Evolutionary conservation across 2,888 invertebrate genomes (phyloP).

Genomic region (Hydroisotoma schaefferi): DNA sequence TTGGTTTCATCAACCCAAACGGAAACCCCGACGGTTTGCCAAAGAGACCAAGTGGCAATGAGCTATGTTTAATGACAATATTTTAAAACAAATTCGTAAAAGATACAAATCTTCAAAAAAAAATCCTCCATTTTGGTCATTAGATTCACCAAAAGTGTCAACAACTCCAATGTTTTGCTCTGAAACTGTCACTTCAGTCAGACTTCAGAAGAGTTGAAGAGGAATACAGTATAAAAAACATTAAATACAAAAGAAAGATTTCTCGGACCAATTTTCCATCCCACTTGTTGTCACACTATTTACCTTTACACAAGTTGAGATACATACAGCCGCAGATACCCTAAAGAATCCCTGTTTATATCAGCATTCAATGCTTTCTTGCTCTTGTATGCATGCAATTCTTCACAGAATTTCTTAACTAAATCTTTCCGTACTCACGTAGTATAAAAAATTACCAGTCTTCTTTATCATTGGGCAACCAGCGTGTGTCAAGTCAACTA

Average conservation of each 20-base stretch:
- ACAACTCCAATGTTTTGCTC: background rate
- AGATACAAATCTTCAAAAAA: background rate
- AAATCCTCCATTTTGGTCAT: slow-evolving; percentile 1
- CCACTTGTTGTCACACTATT: slow-evolving; percentile 81
- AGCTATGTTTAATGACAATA: no score
- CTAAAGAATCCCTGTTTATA: no score
- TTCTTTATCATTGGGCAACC: slow-evolving; percentile 10
- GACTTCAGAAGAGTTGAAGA: no score
- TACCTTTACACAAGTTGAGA: slow-evolving; percentile 69
- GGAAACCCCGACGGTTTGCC: no score
- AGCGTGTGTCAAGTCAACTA: slow-evolving; percentile 8
- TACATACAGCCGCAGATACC: no score
- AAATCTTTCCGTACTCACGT: background rate
- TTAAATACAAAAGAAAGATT: no score
- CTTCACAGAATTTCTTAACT: background rate
- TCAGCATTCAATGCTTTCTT: no score
- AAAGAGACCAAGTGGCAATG: no score
- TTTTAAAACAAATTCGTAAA: slow-evolving; percentile 58
- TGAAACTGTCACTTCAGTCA: no score
- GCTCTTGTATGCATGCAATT: no score
- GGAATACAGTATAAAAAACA: no score
- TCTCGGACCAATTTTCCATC: slow-evolving; percentile 93
- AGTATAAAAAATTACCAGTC: background rate
- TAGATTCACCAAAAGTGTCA: slow-evolving; percentile 10
- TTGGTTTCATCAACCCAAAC: no score